Evolutionary conservation across 2,888 invertebrate genomes (phyloP).

Genomic region (Idaea dimidiata): DNA sequence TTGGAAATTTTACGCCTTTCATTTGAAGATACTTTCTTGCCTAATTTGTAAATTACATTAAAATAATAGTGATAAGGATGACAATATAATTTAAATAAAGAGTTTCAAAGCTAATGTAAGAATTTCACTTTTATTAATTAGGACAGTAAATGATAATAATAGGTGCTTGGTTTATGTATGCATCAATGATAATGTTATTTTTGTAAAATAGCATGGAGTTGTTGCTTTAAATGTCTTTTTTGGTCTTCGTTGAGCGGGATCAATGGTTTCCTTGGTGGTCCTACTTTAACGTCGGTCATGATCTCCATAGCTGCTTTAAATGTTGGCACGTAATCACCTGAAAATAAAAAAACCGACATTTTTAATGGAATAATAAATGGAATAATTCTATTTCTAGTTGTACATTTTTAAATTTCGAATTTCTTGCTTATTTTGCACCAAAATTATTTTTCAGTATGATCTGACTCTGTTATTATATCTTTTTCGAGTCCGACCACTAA

Average conservation of each 20-base stretch:
- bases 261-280: conserved; percentile 80
- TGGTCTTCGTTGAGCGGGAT: conserved; percentile 38
- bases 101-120: background rate
- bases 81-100: too few species aligned
- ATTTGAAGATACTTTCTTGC: background rate
- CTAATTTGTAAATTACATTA: background rate
- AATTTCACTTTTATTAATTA: background rate
- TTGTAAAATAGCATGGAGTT: background rate
- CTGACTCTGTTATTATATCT: too few species aligned
- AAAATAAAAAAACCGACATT: background rate
- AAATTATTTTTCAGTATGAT: too few species aligned
- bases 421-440: too few species aligned
- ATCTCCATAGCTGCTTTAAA: conserved; percentile 84
- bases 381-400: too few species aligned
- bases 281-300: conserved; percentile 78
- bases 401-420: too few species aligned
- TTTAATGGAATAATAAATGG: too few species aligned
- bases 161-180: background rate
- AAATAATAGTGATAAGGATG: background rate
- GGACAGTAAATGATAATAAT: background rate
- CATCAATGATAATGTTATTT: too few species aligned
- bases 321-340: conserved; percentile 82
- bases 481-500: too few species aligned
- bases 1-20: background rate
- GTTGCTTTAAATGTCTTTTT: background rate